Conservation (phyloP, 2,888 invertebrate species). For the Andricus quercusramuli region DNA sequence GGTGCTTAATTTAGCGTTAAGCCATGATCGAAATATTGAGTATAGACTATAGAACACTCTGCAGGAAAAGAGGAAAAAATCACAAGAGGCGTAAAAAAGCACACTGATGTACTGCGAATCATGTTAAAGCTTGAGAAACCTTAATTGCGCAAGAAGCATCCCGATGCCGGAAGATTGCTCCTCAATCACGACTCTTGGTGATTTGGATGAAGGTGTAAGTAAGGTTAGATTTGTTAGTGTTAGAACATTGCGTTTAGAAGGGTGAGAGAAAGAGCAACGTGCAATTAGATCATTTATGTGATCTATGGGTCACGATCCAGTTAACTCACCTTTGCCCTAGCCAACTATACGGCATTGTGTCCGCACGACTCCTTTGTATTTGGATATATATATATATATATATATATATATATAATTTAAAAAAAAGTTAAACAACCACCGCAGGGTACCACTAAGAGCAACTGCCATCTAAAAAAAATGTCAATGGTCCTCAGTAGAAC, state of each 20-base stretch:
- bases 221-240: conserved; percentile 41
- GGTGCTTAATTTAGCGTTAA: conserved; percentile 28
- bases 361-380: conserved; percentile 63
- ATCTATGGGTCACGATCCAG: conserved; percentile 68
- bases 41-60: not conserved
- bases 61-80: too few relatives aligned
- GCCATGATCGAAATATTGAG: not conserved
- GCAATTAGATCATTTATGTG: conserved; percentile 62
- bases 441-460: too few relatives aligned
- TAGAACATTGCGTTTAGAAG: conserved; percentile 48
- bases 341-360: conserved; percentile 58
- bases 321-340: conserved; percentile 61
- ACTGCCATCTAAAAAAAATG: too few relatives aligned
- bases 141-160: conserved; percentile 19
- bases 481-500: too few relatives aligned
- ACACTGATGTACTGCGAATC: not conserved
- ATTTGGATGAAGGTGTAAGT: conserved; percentile 30
- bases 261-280: conserved; percentile 43
- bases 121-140: not conserved
- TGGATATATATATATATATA: too few relatives aligned
- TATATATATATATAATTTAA: too few relatives aligned
- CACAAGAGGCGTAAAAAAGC: too few relatives aligned
- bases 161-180: conserved; percentile 14
- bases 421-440: too few relatives aligned
- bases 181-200: conserved; percentile 37